Conservation (phyloP, 2,888 invertebrate species). For the Cosmia trapezina region DNA sequence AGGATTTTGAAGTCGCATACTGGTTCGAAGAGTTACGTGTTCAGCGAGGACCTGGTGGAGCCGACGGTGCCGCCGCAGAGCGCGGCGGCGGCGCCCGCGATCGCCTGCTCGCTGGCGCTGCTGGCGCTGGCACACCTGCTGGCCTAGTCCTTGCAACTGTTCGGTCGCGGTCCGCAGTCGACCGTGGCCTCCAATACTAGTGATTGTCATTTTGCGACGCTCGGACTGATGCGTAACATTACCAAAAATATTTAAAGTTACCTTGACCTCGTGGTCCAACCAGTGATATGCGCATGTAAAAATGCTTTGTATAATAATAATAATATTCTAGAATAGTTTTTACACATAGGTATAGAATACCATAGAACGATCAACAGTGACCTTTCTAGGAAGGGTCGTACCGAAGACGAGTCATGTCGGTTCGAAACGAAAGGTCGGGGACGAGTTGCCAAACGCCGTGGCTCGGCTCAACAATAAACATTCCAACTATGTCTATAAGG, state of each 20-base stretch:
- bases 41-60: conserved; percentile 80
- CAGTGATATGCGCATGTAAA: conserved; percentile 88
- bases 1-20: conserved; percentile 91
- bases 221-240: conserved; percentile 84
- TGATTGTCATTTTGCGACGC: conserved; percentile 75
- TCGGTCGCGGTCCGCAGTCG: conserved; percentile 63
- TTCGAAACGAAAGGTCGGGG: conserved; percentile 84
- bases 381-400: conserved; percentile 75
- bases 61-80: conserved; percentile 65
- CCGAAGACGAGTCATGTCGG: conserved; percentile 81
- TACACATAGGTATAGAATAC: conserved; percentile 59
- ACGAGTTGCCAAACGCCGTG: conserved; percentile 81
- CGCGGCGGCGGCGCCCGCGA: conserved; percentile 76
- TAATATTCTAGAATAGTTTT: conserved; percentile 66
- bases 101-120: conserved; percentile 77
- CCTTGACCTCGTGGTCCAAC: conserved; percentile 84
- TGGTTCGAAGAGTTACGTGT: conserved; percentile 92
- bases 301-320: conserved; percentile 84
- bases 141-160: conserved; percentile 76
- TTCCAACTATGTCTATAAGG: conserved; percentile 80
- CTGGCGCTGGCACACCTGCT: conserved; percentile 81
- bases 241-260: conserved; percentile 89
- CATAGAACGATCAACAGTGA: conserved; percentile 66
- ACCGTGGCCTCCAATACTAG: conserved; percentile 74
- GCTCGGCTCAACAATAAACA: conserved; percentile 82